A percentile compares a stretch with the other conserved stretches of the same genome.
Evolutionary conservation across 1,140 invertebrate genomes (phyloP).

Genomic region (Goniozus legneri): DNA sequence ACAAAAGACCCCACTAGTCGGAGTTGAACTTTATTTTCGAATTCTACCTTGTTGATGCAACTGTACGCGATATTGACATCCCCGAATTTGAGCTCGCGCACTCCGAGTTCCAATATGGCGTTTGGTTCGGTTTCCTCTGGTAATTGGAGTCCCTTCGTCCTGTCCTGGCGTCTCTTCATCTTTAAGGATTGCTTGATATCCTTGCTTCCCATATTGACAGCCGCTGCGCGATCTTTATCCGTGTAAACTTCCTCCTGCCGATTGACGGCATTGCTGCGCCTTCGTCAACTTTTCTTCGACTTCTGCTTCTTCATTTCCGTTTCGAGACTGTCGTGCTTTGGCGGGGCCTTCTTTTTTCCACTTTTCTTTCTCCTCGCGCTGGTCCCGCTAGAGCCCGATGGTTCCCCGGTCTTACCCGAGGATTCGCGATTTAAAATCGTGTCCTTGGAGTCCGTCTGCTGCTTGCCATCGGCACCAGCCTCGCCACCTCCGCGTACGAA

Average conservation of each 20-base stretch:
- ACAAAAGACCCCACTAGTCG: too few relatives aligned
- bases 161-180: conserved; percentile 74
- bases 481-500: conserved; percentile 65
- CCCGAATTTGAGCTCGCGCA: conserved; percentile 70
- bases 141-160: conserved; percentile 67
- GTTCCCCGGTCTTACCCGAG: neutral
- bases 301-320: conserved; percentile 55
- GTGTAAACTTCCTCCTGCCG: conserved; percentile 76
- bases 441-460: conserved; percentile 5
- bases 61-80: conserved; percentile 66
- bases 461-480: conserved; percentile 21
- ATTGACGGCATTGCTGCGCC: conserved; percentile 37
- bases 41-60: conserved; percentile 74
- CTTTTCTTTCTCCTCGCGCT: neutral
- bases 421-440: conserved; percentile 3
- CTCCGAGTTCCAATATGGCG: conserved; percentile 69
- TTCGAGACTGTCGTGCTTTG: neutral
- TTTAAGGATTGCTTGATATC: conserved; percentile 83
- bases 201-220: conserved; percentile 75
- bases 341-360: neutral
- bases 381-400: neutral
- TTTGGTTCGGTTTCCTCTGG: conserved; percentile 76
- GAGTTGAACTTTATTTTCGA: too few relatives aligned
- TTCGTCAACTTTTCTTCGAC: conserved; percentile 47
- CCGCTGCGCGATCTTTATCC: conserved; percentile 85